Evolutionary conservation across 2,113 vertebrate genomes (phyloP).

Genomic region (Rissa tridactyla): DNA sequence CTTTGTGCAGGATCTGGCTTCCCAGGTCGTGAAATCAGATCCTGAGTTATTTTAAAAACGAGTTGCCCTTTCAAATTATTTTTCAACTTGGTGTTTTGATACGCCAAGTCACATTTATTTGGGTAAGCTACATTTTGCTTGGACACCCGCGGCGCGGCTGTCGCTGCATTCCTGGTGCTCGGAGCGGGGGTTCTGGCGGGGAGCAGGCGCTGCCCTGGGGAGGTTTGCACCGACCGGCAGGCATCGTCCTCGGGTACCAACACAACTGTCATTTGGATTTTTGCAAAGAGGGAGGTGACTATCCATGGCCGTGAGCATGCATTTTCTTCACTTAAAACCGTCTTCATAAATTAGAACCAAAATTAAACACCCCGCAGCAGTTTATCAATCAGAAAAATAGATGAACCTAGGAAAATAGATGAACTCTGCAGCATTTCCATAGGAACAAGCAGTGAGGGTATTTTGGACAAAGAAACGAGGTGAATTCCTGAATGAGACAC

Average conservation of each 20-base stretch:
- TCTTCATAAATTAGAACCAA: not conserved
- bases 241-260: not conserved
- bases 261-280: not conserved
- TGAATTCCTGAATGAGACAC: not conserved
- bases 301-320: not conserved
- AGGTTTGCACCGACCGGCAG: not conserved
- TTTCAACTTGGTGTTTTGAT: slow-evolving; percentile 23
- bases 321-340: not conserved
- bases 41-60: slow-evolving; percentile 60
- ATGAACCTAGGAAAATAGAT: not conserved
- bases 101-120: slow-evolving; percentile 29
- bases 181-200: not conserved
- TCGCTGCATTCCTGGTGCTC: not conserved
- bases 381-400: not conserved
- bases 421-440: not conserved
- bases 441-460: not conserved
- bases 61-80: slow-evolving; percentile 44
- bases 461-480: not conserved
- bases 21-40: slow-evolving; percentile 51
- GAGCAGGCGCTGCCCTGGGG: not conserved
- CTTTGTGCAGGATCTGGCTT: slow-evolving; percentile 34
- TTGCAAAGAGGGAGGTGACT: not conserved
- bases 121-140: not conserved
- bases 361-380: not conserved
- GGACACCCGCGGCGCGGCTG: not conserved